Conservation (phyloP, 2,888 invertebrate genomes). For the Luperina nickerlii region DNA sequence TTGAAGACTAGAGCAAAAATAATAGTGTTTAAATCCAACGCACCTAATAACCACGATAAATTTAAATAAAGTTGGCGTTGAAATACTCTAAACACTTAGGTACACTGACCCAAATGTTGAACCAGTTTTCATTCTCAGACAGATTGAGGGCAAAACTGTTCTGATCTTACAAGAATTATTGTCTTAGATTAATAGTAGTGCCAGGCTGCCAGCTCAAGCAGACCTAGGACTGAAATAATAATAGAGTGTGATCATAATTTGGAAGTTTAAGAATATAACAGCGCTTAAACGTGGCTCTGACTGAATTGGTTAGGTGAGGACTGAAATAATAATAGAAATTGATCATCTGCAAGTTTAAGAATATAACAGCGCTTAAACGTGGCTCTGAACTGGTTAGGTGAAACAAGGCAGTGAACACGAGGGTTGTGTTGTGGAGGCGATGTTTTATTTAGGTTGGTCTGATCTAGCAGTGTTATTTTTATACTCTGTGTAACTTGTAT, state of each 20-base stretch:
- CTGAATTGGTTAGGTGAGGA: background rate
- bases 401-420: background rate
- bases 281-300: constrained; percentile 5
- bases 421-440: background rate
- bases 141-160: constrained; percentile 54
- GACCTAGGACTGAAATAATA: constrained; percentile 14
- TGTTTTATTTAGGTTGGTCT: background rate
- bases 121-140: constrained; percentile 41
- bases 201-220: constrained; percentile 15
- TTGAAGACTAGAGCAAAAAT: background rate
- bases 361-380: constrained; percentile 1
- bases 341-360: constrained; percentile 2
- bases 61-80: constrained; percentile 41
- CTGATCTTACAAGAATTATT: constrained; percentile 45
- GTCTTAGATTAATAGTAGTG: constrained; percentile 26
- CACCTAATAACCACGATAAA: constrained; percentile 25
- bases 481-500: background rate
- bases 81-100: constrained; percentile 47
- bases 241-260: constrained; percentile 3
- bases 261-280: background rate
- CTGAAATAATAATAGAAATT: constrained; percentile 17
- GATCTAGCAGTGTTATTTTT: constrained; percentile 8
- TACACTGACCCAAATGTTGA: constrained; percentile 44
- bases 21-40: constrained; percentile 19
- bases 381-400: background rate